Evolutionary conservation across 2,113 vertebrate genomes (phyloP), one percentile per base, ranked within the genome.

Genomic region (Pundamilia nyererei): DNA sequence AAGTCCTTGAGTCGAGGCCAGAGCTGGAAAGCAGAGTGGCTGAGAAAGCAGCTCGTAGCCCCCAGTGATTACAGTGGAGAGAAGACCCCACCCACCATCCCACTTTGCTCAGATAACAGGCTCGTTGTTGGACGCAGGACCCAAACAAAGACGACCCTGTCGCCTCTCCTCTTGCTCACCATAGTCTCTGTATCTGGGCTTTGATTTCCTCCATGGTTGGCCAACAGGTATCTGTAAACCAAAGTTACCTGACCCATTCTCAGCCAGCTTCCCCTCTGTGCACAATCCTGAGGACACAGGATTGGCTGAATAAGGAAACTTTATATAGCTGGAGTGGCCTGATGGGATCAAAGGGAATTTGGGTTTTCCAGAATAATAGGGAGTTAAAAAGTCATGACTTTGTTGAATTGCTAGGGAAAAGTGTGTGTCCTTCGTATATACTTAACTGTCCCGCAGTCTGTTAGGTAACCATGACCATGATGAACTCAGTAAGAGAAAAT

Each of bases 131-230:
- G 91, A 83, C 7, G 29, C 75, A 26, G 89, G 87, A 85, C 89
- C 84, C 86, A 88, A 95, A 97, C 96, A 97, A 97, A 96, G 96
- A 90, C 93, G 75, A 94, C 94, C 94, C 95, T 97, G 96, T 96
- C 93, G 26, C 91, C 89, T 60, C 87, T 89, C 87, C 85, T 89
- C 90, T 65, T 79, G 49, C 82, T 80, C 87, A 79, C 89, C 85
- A 85, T 51, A 4, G 89, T 91, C 79, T 47, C 88, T 87, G 91
- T 90, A 84, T 93, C 91, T 60, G 31, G 93, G 94, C 94, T 96
- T 96, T 96, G 96, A 96, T 96, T 97, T 95, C 95, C 93, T 87
- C 82, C 24, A 11, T 45, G 88, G 87, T 90, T 58, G 19, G 91
- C 94, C 91, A 94, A 86, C 87, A 89, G 92, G 93, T 95, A 95